These are phyloP conservation scores for Apistogramma diplotaenia DNA, from an alignment of 2,113 vertebrate genomes.

Conservation along the genomic window DNA sequence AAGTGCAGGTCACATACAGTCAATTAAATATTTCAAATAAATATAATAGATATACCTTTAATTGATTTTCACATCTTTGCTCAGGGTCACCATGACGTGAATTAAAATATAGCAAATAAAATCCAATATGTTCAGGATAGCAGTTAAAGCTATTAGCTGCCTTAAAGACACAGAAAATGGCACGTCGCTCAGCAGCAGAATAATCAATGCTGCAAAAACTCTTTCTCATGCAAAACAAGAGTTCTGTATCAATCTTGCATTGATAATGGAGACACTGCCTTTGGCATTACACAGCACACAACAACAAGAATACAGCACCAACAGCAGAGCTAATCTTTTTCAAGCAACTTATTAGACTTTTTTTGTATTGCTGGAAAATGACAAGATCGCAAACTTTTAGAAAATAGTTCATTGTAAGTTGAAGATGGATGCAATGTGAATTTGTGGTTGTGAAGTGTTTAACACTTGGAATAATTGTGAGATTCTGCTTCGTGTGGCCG, in stretches of 20 bases:
- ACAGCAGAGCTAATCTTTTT: neutral
- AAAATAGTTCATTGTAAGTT: neutral
- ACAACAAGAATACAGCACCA: neutral
- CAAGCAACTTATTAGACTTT: neutral
- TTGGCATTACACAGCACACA: constrained; percentile 7
- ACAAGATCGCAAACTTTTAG: neutral
- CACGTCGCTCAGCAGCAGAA: neutral
- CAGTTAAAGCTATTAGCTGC: no score
- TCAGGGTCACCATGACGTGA: neutral
- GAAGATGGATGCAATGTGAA: neutral
- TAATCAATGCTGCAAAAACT: neutral
- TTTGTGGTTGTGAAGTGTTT: accelerated
- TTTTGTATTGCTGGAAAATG: neutral
- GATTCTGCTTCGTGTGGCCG: neutral
- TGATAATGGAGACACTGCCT: constrained; percentile 8
- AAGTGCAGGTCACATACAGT: neutral
- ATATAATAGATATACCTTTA: neutral
- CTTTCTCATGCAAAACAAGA: neutral
- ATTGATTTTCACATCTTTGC: neutral
- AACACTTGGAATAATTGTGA: neutral
- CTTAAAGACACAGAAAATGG: constrained; percentile 8
- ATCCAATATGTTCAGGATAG: neutral
- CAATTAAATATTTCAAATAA: neutral
- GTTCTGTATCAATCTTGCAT: constrained; percentile 12
- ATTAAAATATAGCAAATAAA: neutral